These are phyloP conservation scores for Drosophila limbata DNA, from an alignment of 2,888 invertebrate genomes.

Conservation along the genomic window DNA sequence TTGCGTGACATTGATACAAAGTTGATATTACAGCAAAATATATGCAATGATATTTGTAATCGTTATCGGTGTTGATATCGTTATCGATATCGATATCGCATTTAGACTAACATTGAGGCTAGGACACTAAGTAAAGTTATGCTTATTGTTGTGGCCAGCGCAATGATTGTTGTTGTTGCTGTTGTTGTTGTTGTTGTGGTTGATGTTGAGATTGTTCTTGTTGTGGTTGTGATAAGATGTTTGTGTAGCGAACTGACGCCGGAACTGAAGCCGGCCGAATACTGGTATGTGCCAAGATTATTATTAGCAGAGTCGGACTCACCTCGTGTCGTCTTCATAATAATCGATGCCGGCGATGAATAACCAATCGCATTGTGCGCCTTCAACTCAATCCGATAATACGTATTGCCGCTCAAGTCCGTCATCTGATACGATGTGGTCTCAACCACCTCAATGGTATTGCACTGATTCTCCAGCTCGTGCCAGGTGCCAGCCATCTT, in stretches of 20 bases:
- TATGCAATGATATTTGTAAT: background rate
- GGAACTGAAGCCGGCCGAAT: slow-evolving; percentile 85
- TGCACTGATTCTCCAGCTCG: slow-evolving; percentile 87
- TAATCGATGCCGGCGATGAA: slow-evolving; percentile 91
- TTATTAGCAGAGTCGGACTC: slow-evolving; percentile 87
- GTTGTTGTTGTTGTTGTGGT: slow-evolving; percentile 75
- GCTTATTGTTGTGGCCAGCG: slow-evolving; percentile 84
- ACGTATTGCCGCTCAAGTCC: slow-evolving; percentile 91
- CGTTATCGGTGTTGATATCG: slow-evolving; percentile 1
- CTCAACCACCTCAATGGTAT: slow-evolving; percentile 87
- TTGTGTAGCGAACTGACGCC: slow-evolving; percentile 83
- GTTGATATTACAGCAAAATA: background rate
- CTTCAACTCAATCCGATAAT: slow-evolving; percentile 92
- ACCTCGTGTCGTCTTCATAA: slow-evolving; percentile 95
- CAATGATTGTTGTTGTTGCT: slow-evolving; percentile 80
- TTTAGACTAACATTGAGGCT: slow-evolving; percentile 83
- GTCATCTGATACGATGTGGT: slow-evolving; percentile 90
- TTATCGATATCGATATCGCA: slow-evolving; percentile 14
- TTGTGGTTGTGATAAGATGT: slow-evolving; percentile 78
- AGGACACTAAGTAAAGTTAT: slow-evolving; percentile 83
- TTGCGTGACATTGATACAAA: background rate
- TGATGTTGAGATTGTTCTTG: slow-evolving; percentile 75
- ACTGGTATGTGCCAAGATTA: slow-evolving; percentile 85
- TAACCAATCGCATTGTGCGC: slow-evolving; percentile 95
- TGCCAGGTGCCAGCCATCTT: slow-evolving; percentile 90